phyloP scores from a whole-genome alignment of 1,140 invertebrate genomes.

The Magallana ariakensis region DNA sequence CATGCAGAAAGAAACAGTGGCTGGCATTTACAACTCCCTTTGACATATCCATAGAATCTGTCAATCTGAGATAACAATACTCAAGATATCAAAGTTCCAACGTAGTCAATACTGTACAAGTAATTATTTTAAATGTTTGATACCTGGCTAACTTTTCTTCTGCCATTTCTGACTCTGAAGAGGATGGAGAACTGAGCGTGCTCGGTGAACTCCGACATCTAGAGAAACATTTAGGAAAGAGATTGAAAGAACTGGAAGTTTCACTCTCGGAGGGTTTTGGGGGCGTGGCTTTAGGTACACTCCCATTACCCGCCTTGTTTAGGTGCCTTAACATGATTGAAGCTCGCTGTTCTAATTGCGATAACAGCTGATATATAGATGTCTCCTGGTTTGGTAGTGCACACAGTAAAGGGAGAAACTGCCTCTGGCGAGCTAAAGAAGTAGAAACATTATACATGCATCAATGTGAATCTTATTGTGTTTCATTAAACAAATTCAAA shows the following conservation, averaged over 20 bases:
- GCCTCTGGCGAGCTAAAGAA: conserved; percentile 62
- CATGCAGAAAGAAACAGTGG: too few relatives aligned
- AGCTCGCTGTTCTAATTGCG: conserved; percentile 64
- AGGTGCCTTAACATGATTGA: conserved; percentile 62
- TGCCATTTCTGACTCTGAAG: conserved; percentile 57
- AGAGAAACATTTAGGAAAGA: conserved; percentile 55
- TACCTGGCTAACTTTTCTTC: conserved; percentile 67
- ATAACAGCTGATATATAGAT: conserved; percentile 64
- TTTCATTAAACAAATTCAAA: neutral
- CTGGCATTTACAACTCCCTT: too few relatives aligned
- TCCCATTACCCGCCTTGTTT: conserved; percentile 67
- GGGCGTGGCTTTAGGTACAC: conserved; percentile 57
- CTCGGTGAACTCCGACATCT: conserved; percentile 53
- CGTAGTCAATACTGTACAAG: too few relatives aligned
- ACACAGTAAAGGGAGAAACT: conserved; percentile 65
- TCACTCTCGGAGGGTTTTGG: conserved; percentile 12
- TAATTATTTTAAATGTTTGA: too few relatives aligned
- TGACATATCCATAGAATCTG: too few relatives aligned
- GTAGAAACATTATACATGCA: neutral
- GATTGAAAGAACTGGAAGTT: conserved; percentile 46
- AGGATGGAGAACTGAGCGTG: conserved; percentile 38
- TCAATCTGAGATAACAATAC: too few relatives aligned
- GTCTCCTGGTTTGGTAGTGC: conserved; percentile 59
- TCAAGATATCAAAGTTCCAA: too few relatives aligned
- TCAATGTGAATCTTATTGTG: too few relatives aligned